A percentile compares a stretch with the other conserved stretches of the same genome.
These are phyloP conservation scores for Montipora foliosa DNA, from an alignment of 64 coral and sea anemone genomes.

Conservation along the genomic window DNA sequence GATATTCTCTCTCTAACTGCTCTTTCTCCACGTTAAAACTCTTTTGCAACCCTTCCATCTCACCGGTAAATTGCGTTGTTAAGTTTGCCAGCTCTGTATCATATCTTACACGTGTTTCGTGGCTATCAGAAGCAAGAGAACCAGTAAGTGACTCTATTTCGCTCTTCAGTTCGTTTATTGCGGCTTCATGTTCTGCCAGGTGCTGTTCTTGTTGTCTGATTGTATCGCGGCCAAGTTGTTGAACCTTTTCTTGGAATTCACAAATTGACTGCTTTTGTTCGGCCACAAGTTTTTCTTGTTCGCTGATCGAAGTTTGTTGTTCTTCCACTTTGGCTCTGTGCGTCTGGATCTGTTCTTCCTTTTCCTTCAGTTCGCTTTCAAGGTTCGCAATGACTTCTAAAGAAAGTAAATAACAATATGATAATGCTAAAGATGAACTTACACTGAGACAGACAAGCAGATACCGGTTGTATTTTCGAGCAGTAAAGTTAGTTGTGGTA, in stretches of 20 bases:
- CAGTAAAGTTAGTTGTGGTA: no score
- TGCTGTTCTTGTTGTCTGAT: constrained; percentile 68
- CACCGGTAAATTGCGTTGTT: constrained; percentile 89
- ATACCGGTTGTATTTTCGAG: no score
- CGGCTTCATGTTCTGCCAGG: constrained; percentile 68
- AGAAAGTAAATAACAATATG: background rate
- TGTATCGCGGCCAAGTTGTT: constrained; percentile 67
- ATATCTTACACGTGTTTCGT: constrained; percentile 74
- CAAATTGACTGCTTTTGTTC: constrained; percentile 23
- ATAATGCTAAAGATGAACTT: background rate
- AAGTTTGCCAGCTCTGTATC: constrained; percentile 93
- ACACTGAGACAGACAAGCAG: no score
- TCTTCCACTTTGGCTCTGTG: constrained; percentile 76
- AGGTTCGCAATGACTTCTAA: constrained; percentile 76
- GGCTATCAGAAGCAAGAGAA: constrained; percentile 57
- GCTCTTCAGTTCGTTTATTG: constrained; percentile 83
- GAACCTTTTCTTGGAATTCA: constrained; percentile 74
- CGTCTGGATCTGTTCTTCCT: constrained; percentile 74
- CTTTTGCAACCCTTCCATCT: constrained; percentile 87
- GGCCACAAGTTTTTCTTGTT: constrained; percentile 20
- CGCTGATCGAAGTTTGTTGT: constrained; percentile 79
- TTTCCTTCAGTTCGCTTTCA: constrained; percentile 76
- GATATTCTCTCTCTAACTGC: no score
- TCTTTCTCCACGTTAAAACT: no score
- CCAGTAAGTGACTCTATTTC: constrained; percentile 79